Conservation (phyloP, 1,140 invertebrate genomes). For the Belonocnema kinseyi region DNA sequence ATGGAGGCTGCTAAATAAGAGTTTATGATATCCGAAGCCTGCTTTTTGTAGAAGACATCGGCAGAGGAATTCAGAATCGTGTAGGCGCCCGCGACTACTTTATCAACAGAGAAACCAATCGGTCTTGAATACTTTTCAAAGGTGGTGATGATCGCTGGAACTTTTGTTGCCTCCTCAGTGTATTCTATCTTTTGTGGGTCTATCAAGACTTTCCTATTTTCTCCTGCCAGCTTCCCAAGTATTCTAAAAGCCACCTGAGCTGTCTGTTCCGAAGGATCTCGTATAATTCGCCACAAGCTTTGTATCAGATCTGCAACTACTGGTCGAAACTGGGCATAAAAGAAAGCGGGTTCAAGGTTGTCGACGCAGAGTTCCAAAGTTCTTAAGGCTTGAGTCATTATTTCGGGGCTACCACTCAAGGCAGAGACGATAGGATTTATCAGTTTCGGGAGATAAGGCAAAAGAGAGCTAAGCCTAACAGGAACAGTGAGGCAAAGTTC, state of each 20-base stretch:
- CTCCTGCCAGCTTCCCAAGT: slow-evolving; percentile 98
- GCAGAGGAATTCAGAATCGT: slow-evolving; percentile 89
- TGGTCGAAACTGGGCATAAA: slow-evolving; percentile 99
- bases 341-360: slow-evolving; percentile 98
- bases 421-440: slow-evolving; percentile 99
- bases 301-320: slow-evolving; percentile 98
- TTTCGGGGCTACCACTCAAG: slow-evolving; percentile 95
- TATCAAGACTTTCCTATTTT: slow-evolving; percentile 98
- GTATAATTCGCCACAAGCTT: slow-evolving; percentile 92
- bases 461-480: slow-evolving; percentile 93
- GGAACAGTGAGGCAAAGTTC: slow-evolving; percentile 98
- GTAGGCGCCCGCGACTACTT: slow-evolving; percentile 92
- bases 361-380: slow-evolving; percentile 98
- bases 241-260: slow-evolving; percentile 94
- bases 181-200: slow-evolving; percentile 96
- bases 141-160: slow-evolving; percentile 88
- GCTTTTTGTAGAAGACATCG: slow-evolving; percentile 90
- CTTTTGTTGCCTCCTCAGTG: slow-evolving; percentile 85
- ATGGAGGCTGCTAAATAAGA: slow-evolving; percentile 93
- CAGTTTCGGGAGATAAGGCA: slow-evolving; percentile 98
- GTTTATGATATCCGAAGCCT: slow-evolving; percentile 96
- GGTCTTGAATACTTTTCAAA: slow-evolving; percentile 90
- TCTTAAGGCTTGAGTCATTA: slow-evolving; percentile 95
- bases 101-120: slow-evolving; percentile 92
- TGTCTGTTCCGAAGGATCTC: slow-evolving; percentile 88